These are phyloP conservation scores for Tetranychus truncatus DNA, from an alignment of 2,888 invertebrate genomes.

Conservation along the genomic window DNA sequence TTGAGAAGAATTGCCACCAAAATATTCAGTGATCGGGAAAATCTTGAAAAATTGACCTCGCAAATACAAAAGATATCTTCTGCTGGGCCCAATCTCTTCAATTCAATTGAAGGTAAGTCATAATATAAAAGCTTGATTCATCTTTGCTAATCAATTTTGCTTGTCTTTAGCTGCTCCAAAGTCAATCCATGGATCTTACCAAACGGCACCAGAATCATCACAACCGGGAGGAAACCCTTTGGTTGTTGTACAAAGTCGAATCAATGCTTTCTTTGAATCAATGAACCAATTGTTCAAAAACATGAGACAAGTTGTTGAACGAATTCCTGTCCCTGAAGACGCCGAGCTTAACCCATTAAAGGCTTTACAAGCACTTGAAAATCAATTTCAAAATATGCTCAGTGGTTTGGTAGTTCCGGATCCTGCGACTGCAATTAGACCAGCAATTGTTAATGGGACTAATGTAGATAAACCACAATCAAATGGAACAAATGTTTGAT, in stretches of 20 bases:
- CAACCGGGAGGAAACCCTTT: conserved; percentile 3
- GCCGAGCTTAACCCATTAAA: background rate
- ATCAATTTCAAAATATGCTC: background rate
- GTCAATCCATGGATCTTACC: background rate
- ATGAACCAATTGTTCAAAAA: background rate
- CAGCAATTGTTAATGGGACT: too few species aligned
- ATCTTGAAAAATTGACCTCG: background rate
- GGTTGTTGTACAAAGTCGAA: conserved; percentile 1
- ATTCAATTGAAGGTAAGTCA: too few species aligned
- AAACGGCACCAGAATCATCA: background rate
- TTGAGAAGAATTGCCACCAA: background rate
- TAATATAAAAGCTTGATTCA: too few species aligned
- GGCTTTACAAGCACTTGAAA: background rate
- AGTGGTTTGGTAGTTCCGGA: background rate
- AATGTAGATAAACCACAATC: too few species aligned
- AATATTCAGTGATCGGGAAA: background rate
- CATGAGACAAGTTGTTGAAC: background rate
- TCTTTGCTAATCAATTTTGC: too few species aligned
- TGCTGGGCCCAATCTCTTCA: background rate
- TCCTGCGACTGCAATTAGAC: background rate
- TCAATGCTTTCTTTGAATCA: conserved; percentile 5
- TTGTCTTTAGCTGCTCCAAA: too few species aligned
- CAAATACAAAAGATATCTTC: background rate
- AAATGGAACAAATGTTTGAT: too few species aligned
- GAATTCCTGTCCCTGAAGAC: background rate